Base-by-base conservation (phyloP, 2,888 invertebrate species). In the Antheraea yamamai region DNA sequence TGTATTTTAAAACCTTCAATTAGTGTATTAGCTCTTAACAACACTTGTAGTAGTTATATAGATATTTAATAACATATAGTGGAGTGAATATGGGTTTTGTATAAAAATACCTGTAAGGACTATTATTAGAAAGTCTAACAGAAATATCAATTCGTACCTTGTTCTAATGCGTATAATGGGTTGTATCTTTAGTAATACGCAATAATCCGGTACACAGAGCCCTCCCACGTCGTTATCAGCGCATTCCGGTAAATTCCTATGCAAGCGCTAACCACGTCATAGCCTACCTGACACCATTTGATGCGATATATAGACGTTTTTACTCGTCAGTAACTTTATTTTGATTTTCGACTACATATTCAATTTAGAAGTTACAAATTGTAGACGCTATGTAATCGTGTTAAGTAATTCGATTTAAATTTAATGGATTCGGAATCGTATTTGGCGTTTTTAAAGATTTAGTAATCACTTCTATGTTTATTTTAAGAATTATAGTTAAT, bases 151-250 rank as follows among this genome's bases (percentile, higher is more conserved):
- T 16, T 30, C 23, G 58, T 16, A 55, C 18, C 23, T 20, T 20
- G 16, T 61, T 75, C 47, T 72, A 61, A 70, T 61, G 20, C 39
- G 14, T 30, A 47, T 51, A 47, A 47, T 61, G 47, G 47, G 0
- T 35, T 16, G 16, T 20, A 39, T 61, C 71, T 72, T 39, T 61
- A 74, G 39, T 71, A 12, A 39, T 70, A 39, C 64, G 16, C 16
- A 70, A 70, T 74, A 75, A 75, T 72, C 74, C 61, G 61, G 51
- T 35, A 72, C 61, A 35, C 39, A 7, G 47, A 75, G 74, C 74
- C 80, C 81, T 77, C 81, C 81, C 79, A 79, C 79, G 79, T 76
- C 75, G 81, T 80, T 83, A 83, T 84, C 85, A 80, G 76, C 72
- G 78, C 83, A 83, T 84, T 82, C 82, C 75, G 76, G 76, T 71